Evolutionary conservation across 1,140 invertebrate species (phyloP).

Genomic region (Pseudachorutes palmiensis): DNA sequence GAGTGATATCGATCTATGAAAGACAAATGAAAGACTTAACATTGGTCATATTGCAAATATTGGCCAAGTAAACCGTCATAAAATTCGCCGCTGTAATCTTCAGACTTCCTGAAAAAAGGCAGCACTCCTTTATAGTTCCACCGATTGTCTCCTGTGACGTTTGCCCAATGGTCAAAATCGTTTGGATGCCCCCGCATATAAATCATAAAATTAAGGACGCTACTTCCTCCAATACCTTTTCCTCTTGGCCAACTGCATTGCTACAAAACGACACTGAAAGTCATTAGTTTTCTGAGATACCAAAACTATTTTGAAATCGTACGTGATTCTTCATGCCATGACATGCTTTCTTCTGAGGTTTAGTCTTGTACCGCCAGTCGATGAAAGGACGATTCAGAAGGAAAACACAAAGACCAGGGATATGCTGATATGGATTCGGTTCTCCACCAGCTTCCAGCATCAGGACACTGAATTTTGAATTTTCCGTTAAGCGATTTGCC

Average conservation of each 20-base stretch:
- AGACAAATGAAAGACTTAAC: not conserved
- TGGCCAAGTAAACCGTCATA: not conserved
- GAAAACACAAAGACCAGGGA: not conserved
- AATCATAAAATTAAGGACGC: constrained; percentile 51
- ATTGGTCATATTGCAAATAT: not conserved
- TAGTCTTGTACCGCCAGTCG: not conserved
- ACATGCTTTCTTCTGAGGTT: not conserved
- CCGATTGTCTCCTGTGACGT: constrained; percentile 14
- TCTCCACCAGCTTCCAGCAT: constrained; percentile 9
- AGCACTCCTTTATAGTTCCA: constrained; percentile 15
- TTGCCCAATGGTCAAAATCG: constrained; percentile 23
- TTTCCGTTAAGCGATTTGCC: not conserved
- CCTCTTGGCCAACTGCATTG: constrained; percentile 45
- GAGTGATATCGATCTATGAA: constrained; percentile 5
- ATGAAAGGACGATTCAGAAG: not conserved
- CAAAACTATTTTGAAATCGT: not conserved
- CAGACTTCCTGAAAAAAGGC: constrained; percentile 12
- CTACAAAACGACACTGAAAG: constrained; percentile 4
- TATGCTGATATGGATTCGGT: not conserved
- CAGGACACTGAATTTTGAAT: not conserved
- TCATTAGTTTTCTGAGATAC: not conserved
- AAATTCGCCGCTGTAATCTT: constrained; percentile 10
- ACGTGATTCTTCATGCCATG: not conserved
- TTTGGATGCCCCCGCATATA: constrained; percentile 12
- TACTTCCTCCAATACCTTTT: constrained; percentile 51